Evolutionary conservation across 2,113 vertebrate species (phyloP), one percentile per base, ranked within the genome.

Genomic region (Danionella cerebrum): DNA sequence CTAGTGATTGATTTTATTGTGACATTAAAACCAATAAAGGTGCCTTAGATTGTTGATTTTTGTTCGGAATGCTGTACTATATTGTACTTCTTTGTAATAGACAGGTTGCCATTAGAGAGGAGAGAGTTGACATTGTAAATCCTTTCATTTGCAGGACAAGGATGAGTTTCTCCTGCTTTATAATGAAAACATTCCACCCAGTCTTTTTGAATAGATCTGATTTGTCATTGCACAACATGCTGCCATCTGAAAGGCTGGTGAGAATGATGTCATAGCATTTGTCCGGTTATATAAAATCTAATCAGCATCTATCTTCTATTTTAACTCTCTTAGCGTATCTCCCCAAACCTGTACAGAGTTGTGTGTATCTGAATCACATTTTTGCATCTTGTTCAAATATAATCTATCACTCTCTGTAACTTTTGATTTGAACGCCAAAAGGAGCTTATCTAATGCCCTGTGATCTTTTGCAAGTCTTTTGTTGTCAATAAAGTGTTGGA

Each of bases 401-500:
- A 29, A 42, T 69, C 38, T 47, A 51, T 33, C 44, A 24, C 18
- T 51, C 12, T 71, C 50, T 67, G 6, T 71, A 62, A 53, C 54
- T 63, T 51, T 68, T 31, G 48, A 6, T 65, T 35, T 39, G 36
- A 73, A 77, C 64, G 67, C n/a, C n/a, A 67, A 80, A 44, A 63
- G 71, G 67, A 80, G 79, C 72, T 82, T 76, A 77, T 77, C 77
- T 51, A 42, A 65, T 65, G 55, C 31, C 44, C 35, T 4, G 4
- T 48, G 64, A 25, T 57, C 38, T 79, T 52, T 78, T 76, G 67
- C 69, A 75, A 72, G 73, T 62, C 75, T 77, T 84, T 84, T 87
- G 82, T 82, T 84, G 78, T 82, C 80, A 86, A 88, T 88, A 84
- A 89, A 85, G 79, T 74, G 12, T 70, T 86, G 81, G 79, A 82